Conservation (phyloP, 2,888 invertebrate species). For the Agriopis marginaria region DNA sequence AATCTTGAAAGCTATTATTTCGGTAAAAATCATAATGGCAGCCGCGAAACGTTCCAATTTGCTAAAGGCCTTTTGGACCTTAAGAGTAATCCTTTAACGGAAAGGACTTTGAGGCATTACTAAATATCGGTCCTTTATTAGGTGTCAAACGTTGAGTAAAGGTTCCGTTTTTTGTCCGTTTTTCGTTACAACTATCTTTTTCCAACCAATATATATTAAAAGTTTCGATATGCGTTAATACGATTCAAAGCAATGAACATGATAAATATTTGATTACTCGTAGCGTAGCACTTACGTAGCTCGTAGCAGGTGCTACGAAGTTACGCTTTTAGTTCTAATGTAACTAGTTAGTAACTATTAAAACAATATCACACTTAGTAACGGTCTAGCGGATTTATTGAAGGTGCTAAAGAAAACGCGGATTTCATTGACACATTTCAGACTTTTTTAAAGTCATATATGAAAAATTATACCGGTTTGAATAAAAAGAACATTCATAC, state of each 20-base stretch:
- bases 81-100: conserved; percentile 15
- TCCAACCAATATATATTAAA: not conserved
- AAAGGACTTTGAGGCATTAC: conserved; percentile 21
- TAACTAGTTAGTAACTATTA: conserved; percentile 45
- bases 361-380: conserved; percentile 20
- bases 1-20: conserved; percentile 18
- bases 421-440: not conserved
- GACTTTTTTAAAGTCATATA: not conserved
- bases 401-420: conserved; percentile 31
- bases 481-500: not conserved
- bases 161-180: not conserved
- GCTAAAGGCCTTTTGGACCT: conserved; percentile 19
- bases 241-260: conserved; percentile 20
- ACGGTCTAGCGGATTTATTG: conserved; percentile 2
- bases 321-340: conserved; percentile 60
- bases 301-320: conserved; percentile 65
- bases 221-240: not conserved
- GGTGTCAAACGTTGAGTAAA: conserved; percentile 14
- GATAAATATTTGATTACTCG: conserved; percentile 48
- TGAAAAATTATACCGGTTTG: conserved; percentile 1
- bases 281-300: conserved; percentile 36
- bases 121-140: conserved; percentile 14
- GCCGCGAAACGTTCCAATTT: conserved; percentile 19
- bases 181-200: not conserved
- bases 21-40: conserved; percentile 26